Evolutionary conservation across 2,113 vertebrate species (phyloP).

Genomic region (Dicentrarchus labrax): DNA sequence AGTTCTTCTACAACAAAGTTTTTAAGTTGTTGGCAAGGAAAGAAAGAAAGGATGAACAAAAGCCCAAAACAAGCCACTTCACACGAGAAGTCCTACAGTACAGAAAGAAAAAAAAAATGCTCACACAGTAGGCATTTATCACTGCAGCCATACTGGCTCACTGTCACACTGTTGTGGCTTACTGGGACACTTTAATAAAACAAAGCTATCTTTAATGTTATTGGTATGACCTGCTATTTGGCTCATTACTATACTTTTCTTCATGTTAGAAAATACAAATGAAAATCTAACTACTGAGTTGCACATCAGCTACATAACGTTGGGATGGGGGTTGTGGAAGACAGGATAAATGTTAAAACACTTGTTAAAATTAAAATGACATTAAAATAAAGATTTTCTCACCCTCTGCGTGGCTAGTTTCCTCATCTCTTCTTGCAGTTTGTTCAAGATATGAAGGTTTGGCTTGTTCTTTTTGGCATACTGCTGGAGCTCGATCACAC

Average conservation of each 20-base stretch:
- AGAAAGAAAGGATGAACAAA: background rate
- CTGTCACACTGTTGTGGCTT: background rate
- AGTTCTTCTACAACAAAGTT: background rate
- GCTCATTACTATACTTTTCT: background rate
- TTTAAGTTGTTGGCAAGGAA: background rate
- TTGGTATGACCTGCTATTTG: background rate
- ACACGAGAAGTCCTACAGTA: background rate
- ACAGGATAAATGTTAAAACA: background rate
- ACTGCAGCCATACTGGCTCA: background rate
- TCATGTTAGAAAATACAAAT: background rate
- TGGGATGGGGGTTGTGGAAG: background rate
- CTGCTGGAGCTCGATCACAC: constrained; percentile 98
- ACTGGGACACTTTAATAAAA: background rate
- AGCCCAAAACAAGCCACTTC: background rate
- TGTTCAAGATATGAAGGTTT: constrained; percentile 98
- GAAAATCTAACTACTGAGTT: background rate
- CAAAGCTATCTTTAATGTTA: background rate
- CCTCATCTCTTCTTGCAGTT: constrained; percentile 97
- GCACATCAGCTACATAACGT: background rate
- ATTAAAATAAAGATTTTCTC: constrained; percentile 10
- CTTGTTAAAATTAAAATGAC: background rate
- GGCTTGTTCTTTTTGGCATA: constrained; percentile 99
- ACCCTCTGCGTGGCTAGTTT: constrained; percentile 95
- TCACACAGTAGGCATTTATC: background rate
- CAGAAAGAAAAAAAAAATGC: background rate